phyloP scores from a whole-genome alignment of 2,797 vertebrate species.

The Mallotus villosus region DNA sequence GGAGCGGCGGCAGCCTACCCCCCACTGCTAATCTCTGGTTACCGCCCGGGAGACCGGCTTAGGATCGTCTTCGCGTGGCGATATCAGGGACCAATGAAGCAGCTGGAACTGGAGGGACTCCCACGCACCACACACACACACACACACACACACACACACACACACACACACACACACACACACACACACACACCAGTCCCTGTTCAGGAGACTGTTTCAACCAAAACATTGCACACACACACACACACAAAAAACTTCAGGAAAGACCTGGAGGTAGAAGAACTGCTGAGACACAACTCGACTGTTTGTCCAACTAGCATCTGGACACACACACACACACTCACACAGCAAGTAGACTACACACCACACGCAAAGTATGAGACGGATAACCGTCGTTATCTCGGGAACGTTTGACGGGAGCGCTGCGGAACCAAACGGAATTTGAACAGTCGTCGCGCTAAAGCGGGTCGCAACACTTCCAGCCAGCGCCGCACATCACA shows the following conservation, averaged over 20 bases:
- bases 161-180: constrained; percentile 26
- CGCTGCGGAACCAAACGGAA: constrained; percentile 24
- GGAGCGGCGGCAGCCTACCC: constrained; percentile 24
- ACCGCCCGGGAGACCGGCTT: constrained; percentile 21
- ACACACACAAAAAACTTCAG: constrained; percentile 18
- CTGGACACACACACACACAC: not conserved
- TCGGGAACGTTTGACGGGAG: constrained; percentile 5
- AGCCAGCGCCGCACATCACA: not conserved
- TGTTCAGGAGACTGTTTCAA: constrained; percentile 8
- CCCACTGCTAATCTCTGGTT: constrained; percentile 23
- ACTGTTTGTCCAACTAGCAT: not conserved
- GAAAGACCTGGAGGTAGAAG: not conserved
- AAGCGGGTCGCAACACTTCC: constrained; percentile 27
- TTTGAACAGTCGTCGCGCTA: constrained; percentile 25
- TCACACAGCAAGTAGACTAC: not conserved
- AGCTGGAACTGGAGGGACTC: constrained; percentile 6
- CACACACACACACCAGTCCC: constrained; percentile 20
- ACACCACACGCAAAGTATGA: not conserved
- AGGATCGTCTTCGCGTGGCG: constrained; percentile 24
- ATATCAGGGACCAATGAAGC: constrained; percentile 26
- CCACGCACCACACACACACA: constrained; percentile 12
- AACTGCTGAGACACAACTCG: not conserved
- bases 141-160: constrained; percentile 24
- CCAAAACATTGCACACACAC: not conserved
- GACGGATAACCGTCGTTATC: not conserved